Evolutionary conservation across 2,888 invertebrate genomes (phyloP).

Genomic region (Eremobia ochroleuca): DNA sequence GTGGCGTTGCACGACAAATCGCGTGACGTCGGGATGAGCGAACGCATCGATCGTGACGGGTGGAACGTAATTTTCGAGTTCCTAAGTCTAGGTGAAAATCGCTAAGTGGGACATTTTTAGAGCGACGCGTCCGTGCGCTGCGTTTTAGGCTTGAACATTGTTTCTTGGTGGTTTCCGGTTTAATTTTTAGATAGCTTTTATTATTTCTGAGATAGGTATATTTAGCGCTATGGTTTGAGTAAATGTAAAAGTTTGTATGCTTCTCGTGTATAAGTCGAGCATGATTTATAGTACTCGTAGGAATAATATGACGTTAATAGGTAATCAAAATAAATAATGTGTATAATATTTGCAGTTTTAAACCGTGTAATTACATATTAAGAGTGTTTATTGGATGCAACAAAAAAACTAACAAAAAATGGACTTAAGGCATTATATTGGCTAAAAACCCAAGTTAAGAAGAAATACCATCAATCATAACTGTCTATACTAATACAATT

Average conservation of each 20-base stretch:
- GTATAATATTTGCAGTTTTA: background rate
- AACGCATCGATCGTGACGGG: constrained; percentile 76
- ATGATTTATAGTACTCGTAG: background rate
- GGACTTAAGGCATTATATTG: background rate
- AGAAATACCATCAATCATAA: constrained; percentile 8
- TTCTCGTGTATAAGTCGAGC: background rate
- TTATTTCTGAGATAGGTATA: background rate
- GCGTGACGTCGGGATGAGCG: constrained; percentile 82
- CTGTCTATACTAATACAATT: constrained; percentile 1
- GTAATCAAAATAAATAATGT: background rate
- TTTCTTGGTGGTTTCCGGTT: background rate
- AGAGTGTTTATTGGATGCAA: background rate
- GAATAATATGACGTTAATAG: background rate
- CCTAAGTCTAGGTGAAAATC: constrained; percentile 63
- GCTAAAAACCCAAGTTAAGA: background rate
- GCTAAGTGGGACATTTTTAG: constrained; percentile 55
- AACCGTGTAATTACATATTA: background rate
- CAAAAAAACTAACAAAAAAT: background rate
- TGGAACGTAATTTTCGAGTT: constrained; percentile 58
- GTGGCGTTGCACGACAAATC: constrained; percentile 82
- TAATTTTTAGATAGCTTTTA: background rate
- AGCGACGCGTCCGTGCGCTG: constrained; percentile 3
- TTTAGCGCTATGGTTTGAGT: background rate
- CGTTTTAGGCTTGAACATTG: constrained; percentile 22
- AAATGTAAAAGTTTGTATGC: background rate